Conservation (phyloP, 2,797 vertebrate genomes). For the Leucoraja ocellata region DNA sequence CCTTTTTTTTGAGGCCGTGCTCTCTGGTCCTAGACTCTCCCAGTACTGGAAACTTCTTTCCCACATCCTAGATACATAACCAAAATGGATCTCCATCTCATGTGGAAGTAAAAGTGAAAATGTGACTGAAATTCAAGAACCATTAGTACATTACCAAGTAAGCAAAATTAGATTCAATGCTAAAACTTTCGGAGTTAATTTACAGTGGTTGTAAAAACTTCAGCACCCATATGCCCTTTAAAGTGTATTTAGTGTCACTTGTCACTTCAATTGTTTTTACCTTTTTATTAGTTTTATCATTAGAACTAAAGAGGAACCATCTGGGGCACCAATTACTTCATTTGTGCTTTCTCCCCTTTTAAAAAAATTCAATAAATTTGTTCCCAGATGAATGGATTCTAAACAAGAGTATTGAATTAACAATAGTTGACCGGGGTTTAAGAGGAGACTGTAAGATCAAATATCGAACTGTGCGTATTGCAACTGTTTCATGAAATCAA, state of each 20-base stretch:
- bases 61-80: no score
- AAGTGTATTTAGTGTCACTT: not conserved
- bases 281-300: not conserved
- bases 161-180: not conserved
- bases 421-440: not conserved
- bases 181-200: not conserved
- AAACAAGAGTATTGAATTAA: not conserved
- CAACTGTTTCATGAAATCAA: conserved; percentile 46
- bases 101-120: not conserved
- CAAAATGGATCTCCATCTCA: not conserved
- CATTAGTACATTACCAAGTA: not conserved
- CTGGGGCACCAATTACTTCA: not conserved
- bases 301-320: not conserved
- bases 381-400: not conserved
- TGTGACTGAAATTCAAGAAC: not conserved
- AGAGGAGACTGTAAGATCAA: conserved; percentile 39
- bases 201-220: not conserved
- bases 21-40: no score
- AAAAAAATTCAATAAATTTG: not conserved
- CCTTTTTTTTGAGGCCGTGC: no score
- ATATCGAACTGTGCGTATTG: conserved; percentile 38
- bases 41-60: no score
- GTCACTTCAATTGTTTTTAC: not conserved
- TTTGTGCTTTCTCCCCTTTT: not conserved
- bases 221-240: not conserved